Base-by-base conservation (phyloP, 2,113 vertebrate genomes). In the Etia nguti region DNA sequence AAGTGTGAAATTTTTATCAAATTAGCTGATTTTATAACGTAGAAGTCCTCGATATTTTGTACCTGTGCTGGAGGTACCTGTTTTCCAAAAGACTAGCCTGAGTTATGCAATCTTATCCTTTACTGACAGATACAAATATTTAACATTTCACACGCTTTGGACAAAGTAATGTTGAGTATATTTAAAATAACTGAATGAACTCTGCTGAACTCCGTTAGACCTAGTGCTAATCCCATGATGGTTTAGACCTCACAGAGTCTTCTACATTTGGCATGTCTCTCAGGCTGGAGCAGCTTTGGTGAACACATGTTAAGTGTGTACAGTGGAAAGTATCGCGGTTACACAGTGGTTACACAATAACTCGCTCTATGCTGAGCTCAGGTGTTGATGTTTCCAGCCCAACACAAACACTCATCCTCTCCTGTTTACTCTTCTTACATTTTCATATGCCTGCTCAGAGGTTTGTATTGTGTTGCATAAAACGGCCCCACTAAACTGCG, bases 371-470 rank as follows among this genome's bases (percentile, higher is more conserved):
- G 62, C 62, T 79, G 87, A 82, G 81, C 83, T 92, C 88, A 90
- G 83, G 86, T 91, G 92, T 89, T 85, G 20, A 54, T 90, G 73
- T 84, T 85, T 89, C 46, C 65, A 57, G 52, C 38, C 62, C 16
- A 56, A 79, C 80, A 73, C 29, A 62, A n/a, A 43, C 65, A 81
- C 77, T 29, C 55, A 13, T n/a, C 10, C 60, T 46, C 16, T 65
- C 16, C 16, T 56, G 46, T 85, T 82, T 22, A 8, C 24, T 79
- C 29, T 20, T 22, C 68, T 48, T 68, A 18, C 4, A n/a, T 80
- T 29, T 46, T 13, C 59, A 24, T 5, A 29, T 15, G 13, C 31
- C 80, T 48, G 20, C 34, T 70, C 85, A 8, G 6, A 31, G 80
- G 18, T 29, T 55, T 41, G 6, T 26, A 8, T 8, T 15, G 24